phyloP scores from a whole-genome alignment of 2,113 vertebrate genomes.

The Ameiurus melas region DNA sequence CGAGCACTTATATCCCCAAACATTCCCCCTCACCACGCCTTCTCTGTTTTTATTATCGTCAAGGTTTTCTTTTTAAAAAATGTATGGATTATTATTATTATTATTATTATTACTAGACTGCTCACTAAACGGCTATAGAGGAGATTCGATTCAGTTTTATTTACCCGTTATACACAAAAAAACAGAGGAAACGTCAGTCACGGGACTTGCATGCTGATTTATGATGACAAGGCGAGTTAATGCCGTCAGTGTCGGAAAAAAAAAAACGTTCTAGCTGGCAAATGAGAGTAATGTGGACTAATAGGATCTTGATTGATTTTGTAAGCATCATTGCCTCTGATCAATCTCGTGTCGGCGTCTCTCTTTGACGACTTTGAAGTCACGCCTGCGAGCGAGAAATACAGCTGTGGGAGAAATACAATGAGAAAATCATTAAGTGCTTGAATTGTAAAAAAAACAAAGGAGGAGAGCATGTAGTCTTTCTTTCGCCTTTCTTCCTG shows the following conservation, averaged over 20 bases:
- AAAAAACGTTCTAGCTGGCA: slow-evolving; percentile 5
- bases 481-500: background rate
- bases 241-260: background rate
- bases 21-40: background rate
- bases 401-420: background rate
- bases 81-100: background rate
- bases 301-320: slow-evolving; percentile 28
- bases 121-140: too few relatives aligned
- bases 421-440: background rate
- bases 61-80: background rate
- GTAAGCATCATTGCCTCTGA: slow-evolving; percentile 23
- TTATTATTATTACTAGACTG: too few relatives aligned
- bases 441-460: background rate
- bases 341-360: slow-evolving; percentile 9
- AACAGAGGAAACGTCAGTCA: background rate
- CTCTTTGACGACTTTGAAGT: background rate
- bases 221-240: slow-evolving; percentile 16
- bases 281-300: slow-evolving; percentile 31
- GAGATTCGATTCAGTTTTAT: background rate
- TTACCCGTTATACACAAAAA: background rate
- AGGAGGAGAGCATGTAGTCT: background rate
- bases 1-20: background rate
- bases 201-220: background rate
- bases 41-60: background rate
- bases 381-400: background rate